Base-by-base conservation (phyloP, 2,888 invertebrate species). In the Lasioglossum oenotherae region DNA sequence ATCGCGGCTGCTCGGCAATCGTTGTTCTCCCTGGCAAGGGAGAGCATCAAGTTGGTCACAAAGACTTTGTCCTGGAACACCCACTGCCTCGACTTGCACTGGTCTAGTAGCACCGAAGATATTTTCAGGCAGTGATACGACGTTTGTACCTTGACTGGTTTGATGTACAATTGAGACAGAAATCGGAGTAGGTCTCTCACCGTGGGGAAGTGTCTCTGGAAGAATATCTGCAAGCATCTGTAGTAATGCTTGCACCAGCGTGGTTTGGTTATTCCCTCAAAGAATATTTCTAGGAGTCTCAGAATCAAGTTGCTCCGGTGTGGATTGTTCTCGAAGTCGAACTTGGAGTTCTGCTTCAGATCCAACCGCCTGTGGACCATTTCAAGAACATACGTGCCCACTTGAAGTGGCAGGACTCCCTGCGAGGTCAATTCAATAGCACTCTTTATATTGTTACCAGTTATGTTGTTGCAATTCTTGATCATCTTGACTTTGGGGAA, bases 1-100 rank as follows among this genome's bases (percentile, higher is more conserved):
- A 97, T 92, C 0, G 96, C 95, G 38, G 96, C 95, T 82, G 96
- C 92, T 27, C 98, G 96, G 72, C 97, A 96, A 0, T 95, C 94
- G 44, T 95, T 92, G 27, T 96, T 94, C 0, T 96, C 95, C 87
- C 97, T 96, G 69, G 96, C 96, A 10, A 97, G 94, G 19, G 97
- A 96, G 0, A 97, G 94, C 53, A 97, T 85, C 27, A 96, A 94
- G 81, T 96, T 95, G 0, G 95, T 94, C 6, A 97, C 93, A 64
- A 95, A 94, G 1, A 90, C 79, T 44, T 86, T 88, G 71, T 95
- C 94, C 49, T 92, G 82, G 14, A 93, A 93, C 27, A 92, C 92
- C 95, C 95, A 95, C 14, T 92, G 90, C 8, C 92, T 81, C 0
- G 91, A 91, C 14, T 92, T 91, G 35, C 92, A 92, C 4, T 90